Base-by-base conservation (phyloP, 53 echinoderm and acorn worm genomes). In the Astropecten irregularis region DNA sequence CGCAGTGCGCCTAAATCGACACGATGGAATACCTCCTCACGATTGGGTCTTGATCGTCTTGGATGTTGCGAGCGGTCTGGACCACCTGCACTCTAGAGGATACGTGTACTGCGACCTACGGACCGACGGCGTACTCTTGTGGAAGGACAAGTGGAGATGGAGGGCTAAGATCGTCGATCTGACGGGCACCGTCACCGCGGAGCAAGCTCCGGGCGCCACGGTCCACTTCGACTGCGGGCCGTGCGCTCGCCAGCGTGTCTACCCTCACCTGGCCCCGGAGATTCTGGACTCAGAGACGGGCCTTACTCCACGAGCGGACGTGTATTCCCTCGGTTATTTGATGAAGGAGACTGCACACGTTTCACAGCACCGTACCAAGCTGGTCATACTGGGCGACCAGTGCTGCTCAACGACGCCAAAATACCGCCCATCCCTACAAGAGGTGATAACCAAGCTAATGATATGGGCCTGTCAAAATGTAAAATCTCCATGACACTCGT, bases 381-480 rank as follows among this genome's bases (percentile, higher is more conserved):
- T 61, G 28, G 16, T 5, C 61, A 29, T 16, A 10, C 61, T 61
- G 31, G 61, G 61, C 10, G 61, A 61, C 29, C 61, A 16, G 61
- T 61, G 61, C 32, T 61, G 61, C 61, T 27, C 61, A 2, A 29
- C 61, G 10, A 9, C 27, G 10, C 32, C 61, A 9, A 5, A 16
- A 5, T 11, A 61, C 10, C 27, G 61, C 7, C 61, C 61, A 4
- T 27, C 7, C 10, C 32, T 29, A 6, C 4, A 6, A 5, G 61
- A 61, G 10, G 61, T 61, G 8, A 29, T 31, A 5, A 61, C 61
- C 28, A 26, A 61, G 16, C 61, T 61, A 3, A 25, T 61, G 61
- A 61, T 29, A 16, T 27, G 61, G 61, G 61, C 61, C 2, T 61
- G 61, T 61, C 61, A 54, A 54, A 54, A n/a, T n/a, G n/a, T n/a